Evolutionary conservation across 2,797 vertebrate species (phyloP), one percentile per base, ranked within the genome.

Genomic region (Nyctibius grandis): DNA sequence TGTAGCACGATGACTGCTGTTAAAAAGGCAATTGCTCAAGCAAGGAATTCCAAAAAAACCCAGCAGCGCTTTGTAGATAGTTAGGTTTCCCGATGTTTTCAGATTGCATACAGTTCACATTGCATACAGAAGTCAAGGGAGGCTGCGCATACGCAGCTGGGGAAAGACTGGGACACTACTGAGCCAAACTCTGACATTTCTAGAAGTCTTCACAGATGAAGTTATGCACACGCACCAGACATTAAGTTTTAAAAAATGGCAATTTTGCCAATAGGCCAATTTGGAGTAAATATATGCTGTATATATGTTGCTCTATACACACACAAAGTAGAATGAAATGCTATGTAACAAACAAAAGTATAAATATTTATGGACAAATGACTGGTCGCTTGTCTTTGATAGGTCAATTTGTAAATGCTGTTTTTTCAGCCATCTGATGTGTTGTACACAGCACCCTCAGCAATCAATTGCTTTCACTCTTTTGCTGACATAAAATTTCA

Each of bases 401-500:
- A 81, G 33, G 45, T 89, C 85, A 67, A 28, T 84, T 83, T 16
- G 11, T 65, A 87, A 87, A 88, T 47, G 87, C 7, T 75, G 31
- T 26, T 76, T 81, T 88, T 92, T 59, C 73, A 75, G 64, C 57
- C 86, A 72, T 79, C 53, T 87, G 34, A 93, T 0, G 0, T n/a
- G n/a, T 47, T 89, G 15, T 38, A 61, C 28, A 56, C 67, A 92
- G 78, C 74, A 94, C 70, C 67, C 48, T 53, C 73, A 87, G 69
- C 15, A 28, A 95, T 77, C 89, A 81, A 81, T 65, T 81, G 65
- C 59, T 94, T 89, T 77, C 22, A 44, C 51, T 82, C 79, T 54
- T 85, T 36, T 4, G 6, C 28, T 93, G 91, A 95, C 86, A 91
- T 68, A 87, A 96, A 85, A 74, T 96, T 65, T 87, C 94, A 97